Evolutionary conservation across 2,888 invertebrate genomes (phyloP).

Genomic region (Xiphydria camelus): DNA sequence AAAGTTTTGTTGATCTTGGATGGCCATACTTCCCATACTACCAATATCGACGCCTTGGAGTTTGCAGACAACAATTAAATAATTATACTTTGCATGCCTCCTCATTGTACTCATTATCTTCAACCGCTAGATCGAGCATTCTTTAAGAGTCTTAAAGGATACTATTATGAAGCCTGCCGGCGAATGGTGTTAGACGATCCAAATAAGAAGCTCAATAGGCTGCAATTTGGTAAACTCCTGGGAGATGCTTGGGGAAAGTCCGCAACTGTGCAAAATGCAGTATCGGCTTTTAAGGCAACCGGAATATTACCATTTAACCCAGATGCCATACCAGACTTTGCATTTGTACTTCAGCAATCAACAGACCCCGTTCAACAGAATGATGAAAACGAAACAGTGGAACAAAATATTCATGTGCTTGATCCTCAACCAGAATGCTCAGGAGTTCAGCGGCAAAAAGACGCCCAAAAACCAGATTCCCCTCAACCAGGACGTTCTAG

Average conservation of each 20-base stretch:
- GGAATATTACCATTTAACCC: slow-evolving; percentile 28
- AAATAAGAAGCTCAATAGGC: slow-evolving; percentile 18
- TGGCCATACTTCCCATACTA: slow-evolving; percentile 36
- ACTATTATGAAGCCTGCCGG: slow-evolving; percentile 23
- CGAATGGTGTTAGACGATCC: slow-evolving; percentile 21
- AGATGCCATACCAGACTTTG: slow-evolving; percentile 30
- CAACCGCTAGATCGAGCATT: slow-evolving; percentile 31
- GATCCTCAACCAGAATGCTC: too few species aligned
- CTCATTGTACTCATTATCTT: slow-evolving; percentile 36
- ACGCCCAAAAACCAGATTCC: too few species aligned
- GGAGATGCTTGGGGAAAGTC: not conserved
- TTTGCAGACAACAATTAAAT: slow-evolving; percentile 30
- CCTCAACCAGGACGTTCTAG: too few species aligned
- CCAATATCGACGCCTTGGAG: slow-evolving; percentile 23
- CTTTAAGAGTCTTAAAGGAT: slow-evolving; percentile 34
- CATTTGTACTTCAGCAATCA: too few species aligned
- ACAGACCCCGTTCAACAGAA: too few species aligned
- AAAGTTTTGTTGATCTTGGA: slow-evolving; percentile 35
- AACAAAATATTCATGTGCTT: too few species aligned
- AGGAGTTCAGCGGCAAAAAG: too few species aligned
- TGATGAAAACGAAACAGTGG: too few species aligned
- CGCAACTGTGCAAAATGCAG: slow-evolving; percentile 13
- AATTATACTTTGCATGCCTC: slow-evolving; percentile 32
- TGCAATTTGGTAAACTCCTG: slow-evolving; percentile 21
- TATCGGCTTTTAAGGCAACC: slow-evolving; percentile 25